Conservation (phyloP, 2,888 invertebrate genomes). For the Parthenolecanium corni region DNA sequence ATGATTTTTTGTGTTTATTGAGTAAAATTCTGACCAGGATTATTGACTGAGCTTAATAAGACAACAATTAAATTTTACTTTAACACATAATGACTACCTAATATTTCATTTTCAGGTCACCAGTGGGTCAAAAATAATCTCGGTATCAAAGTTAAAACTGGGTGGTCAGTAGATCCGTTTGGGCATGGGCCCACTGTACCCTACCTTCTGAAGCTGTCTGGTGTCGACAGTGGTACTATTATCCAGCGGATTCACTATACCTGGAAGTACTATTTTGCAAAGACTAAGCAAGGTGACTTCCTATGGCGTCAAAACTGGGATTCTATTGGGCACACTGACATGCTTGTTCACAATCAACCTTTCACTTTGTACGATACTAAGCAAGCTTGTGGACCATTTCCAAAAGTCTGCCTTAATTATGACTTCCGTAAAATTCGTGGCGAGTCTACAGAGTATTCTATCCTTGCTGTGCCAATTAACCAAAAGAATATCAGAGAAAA, state of each 20-base stretch:
- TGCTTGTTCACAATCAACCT: constrained; percentile 86
- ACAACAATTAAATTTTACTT: too few species aligned
- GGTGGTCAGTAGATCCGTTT: constrained; percentile 96
- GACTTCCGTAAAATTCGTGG: constrained; percentile 80
- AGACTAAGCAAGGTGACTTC: constrained; percentile 77
- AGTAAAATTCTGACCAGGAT: too few species aligned
- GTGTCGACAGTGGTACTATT: constrained; percentile 68
- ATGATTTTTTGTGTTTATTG: too few species aligned
- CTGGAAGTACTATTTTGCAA: constrained; percentile 89
- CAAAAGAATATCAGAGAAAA: constrained; percentile 72
- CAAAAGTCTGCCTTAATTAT: constrained; percentile 72
- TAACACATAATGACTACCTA: too few species aligned
- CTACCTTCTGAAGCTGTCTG: constrained; percentile 70
- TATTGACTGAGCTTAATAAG: too few species aligned
- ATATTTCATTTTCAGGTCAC: constrained; percentile 59
- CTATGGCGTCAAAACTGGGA: constrained; percentile 82
- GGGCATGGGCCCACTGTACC: constrained; percentile 92
- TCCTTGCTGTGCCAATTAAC: constrained; percentile 71
- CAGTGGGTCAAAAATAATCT: constrained; percentile 78
- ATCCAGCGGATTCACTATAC: constrained; percentile 91
- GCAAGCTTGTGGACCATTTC: constrained; percentile 91
- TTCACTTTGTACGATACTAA: constrained; percentile 94
- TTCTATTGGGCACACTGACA: constrained; percentile 41
- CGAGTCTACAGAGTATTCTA: constrained; percentile 75
- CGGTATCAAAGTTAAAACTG: constrained; percentile 61